Conservation (phyloP, 2,797 vertebrate species). For the Aotus griseimembra region DNA sequence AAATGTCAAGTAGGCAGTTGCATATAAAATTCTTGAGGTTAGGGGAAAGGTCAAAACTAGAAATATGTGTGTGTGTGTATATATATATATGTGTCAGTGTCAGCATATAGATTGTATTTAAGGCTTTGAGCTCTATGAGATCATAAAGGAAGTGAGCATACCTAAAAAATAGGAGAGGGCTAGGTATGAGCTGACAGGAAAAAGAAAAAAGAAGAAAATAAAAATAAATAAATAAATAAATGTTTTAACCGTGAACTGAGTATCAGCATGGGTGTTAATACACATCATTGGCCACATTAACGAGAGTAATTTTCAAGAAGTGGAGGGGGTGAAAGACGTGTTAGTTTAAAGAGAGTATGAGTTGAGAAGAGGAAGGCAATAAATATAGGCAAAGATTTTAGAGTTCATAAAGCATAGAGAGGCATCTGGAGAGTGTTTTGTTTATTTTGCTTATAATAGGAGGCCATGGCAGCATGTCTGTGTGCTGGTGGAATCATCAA, state of each 20-base stretch:
- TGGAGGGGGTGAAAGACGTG: not conserved
- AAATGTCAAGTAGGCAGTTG: not conserved
- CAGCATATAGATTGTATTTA: not conserved
- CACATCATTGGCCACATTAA: no score
- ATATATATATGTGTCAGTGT: not conserved
- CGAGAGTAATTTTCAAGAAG: not conserved
- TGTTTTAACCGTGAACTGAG: not conserved
- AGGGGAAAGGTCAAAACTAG: not conserved
- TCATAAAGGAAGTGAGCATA: not conserved
- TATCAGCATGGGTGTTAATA: no score
- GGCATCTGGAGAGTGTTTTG: not conserved
- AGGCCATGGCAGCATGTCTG: not conserved
- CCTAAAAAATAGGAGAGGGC: not conserved
- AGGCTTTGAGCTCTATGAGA: not conserved
- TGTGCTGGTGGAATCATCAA: not conserved
- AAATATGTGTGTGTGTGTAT: no score
- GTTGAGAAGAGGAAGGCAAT: not conserved
- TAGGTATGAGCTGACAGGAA: no score
- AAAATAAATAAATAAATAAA: not conserved
- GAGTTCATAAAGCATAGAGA: not conserved
- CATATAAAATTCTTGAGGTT: not conserved
- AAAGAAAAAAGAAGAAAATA: no score
- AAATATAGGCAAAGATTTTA: not conserved
- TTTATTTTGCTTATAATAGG: not conserved
- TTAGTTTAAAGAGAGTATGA: not conserved